phyloP scores from a whole-genome alignment of 2,888 invertebrate genomes.

The Drosophila lacicola region DNA sequence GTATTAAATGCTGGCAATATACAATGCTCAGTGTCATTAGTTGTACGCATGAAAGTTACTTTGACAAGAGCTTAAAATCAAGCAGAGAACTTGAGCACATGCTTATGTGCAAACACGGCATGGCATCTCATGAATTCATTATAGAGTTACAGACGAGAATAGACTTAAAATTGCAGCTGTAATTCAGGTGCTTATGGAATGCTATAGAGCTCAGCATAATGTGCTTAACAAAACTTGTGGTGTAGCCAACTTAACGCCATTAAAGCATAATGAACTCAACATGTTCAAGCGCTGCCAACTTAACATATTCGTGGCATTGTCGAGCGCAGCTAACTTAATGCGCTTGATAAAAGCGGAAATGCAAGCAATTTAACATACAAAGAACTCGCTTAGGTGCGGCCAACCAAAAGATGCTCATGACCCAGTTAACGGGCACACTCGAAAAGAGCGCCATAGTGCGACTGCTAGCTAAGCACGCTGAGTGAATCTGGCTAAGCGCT shows the following conservation, averaged over 20 bases:
- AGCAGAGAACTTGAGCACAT: not conserved
- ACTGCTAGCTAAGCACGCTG: not conserved
- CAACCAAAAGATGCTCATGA: not conserved
- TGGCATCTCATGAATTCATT: not conserved
- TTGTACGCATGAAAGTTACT: conserved; percentile 38
- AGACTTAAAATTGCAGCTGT: not conserved
- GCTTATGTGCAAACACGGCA: not conserved
- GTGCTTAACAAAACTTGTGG: too few species aligned
- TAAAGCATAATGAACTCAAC: too few species aligned
- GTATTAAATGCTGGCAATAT: not conserved
- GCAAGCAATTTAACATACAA: conserved; percentile 9
- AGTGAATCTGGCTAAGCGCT: not conserved
- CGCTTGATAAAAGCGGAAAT: not conserved
- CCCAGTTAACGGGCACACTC: not conserved
- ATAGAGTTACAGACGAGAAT: not conserved
- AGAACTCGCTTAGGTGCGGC: not conserved
- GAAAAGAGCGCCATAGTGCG: not conserved
- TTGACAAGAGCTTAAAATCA: not conserved
- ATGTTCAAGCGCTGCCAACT: conserved; percentile 6
- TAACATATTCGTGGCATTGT: not conserved
- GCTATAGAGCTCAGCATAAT: too few species aligned
- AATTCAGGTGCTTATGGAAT: not conserved
- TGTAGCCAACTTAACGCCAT: too few species aligned
- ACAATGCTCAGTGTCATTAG: conserved; percentile 5
- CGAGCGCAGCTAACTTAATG: conserved; percentile 10